These are phyloP conservation scores for Phalacrocorax aristotelis DNA, from an alignment of 2,113 vertebrate genomes.

Conservation along the genomic window DNA sequence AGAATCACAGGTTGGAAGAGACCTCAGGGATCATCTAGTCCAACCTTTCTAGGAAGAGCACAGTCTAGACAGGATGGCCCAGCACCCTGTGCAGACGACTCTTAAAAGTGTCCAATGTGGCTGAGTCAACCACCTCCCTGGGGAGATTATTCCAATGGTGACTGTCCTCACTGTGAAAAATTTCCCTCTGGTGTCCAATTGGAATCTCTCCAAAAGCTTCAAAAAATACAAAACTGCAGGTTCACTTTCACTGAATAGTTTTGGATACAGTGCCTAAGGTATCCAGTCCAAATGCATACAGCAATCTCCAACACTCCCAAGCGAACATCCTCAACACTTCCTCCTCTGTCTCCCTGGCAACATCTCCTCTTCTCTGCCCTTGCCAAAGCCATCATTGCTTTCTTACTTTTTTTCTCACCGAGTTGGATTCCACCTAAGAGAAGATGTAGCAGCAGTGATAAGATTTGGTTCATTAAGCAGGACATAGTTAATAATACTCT, in stretches of 20 bases:
- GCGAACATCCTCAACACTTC: not conserved
- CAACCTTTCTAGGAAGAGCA: no score
- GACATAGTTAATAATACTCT: not conserved
- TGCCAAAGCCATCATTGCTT: not conserved
- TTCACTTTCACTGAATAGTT: not conserved
- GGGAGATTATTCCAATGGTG: no score
- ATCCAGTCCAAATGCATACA: fast-evolving
- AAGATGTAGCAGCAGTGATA: not conserved
- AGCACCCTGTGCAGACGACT: no score
- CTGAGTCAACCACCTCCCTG: no score
- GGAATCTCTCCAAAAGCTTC: no score
- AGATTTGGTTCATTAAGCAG: not conserved
- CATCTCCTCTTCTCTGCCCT: not conserved
- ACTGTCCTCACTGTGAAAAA: no score
- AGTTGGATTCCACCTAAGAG: not conserved
- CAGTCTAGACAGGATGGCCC: no score
- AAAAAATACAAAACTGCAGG: not conserved
- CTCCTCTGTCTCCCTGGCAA: conserved; percentile 1
- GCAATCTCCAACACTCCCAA: not conserved
- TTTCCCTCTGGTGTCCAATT: no score
- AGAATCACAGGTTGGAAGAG: not conserved
- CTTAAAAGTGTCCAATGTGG: no score
- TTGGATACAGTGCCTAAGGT: not conserved
- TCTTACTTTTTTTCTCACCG: not conserved
- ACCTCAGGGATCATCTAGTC: no score